Conservation (phyloP, 2,888 invertebrate species). For the Drosophila borborema region DNA sequence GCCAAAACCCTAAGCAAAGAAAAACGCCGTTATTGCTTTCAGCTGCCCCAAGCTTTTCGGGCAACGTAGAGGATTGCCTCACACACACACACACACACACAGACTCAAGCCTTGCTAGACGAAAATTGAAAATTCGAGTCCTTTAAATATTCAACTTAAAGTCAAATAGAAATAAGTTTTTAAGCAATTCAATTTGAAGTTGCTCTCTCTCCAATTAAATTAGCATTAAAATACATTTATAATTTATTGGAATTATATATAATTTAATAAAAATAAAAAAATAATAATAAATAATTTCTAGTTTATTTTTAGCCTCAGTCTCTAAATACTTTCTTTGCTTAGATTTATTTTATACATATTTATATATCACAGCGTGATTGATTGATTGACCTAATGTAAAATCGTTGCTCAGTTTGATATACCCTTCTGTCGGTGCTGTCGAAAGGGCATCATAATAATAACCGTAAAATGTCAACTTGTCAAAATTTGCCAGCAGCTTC, state of each 20-base stretch:
- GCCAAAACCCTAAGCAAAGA: constrained; percentile 20
- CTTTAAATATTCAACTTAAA: constrained; percentile 5
- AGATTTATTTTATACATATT: too few relatives aligned
- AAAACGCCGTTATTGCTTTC: constrained; percentile 45
- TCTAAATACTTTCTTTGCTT: background rate
- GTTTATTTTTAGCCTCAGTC: background rate
- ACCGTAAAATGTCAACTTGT: constrained; percentile 70
- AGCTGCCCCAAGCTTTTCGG: constrained; percentile 15
- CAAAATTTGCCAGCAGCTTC: constrained; percentile 70
- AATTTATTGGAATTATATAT: background rate
- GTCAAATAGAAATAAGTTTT: background rate
- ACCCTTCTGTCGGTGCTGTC: background rate
- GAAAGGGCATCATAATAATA: constrained; percentile 49
- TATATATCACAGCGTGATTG: background rate
- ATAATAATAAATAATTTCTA: background rate
- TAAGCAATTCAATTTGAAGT: background rate
- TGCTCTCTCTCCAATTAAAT: background rate
- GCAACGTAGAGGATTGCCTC: background rate
- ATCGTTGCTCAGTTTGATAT: background rate
- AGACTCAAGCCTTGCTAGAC: constrained; percentile 21
- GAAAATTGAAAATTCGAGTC: constrained; percentile 14
- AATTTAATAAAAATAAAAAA: background rate
- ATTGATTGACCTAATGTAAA: background rate
- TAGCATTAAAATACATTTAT: background rate
- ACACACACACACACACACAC: constrained; percentile 19